Evolutionary conservation across 1,140 invertebrate genomes (phyloP).

Genomic region (Scaptomyza montana): DNA sequence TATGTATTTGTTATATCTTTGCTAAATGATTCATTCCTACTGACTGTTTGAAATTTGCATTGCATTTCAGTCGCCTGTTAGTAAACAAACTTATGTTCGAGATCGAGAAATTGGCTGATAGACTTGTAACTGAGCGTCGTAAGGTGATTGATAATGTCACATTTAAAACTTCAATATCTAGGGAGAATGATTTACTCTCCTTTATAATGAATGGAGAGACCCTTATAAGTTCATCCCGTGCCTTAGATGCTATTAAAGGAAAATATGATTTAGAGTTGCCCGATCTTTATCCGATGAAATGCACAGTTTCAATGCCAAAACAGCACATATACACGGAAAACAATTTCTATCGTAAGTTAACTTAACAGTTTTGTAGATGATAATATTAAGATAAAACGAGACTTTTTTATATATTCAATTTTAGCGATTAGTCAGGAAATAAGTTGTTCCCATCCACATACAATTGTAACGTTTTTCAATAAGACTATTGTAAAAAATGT

Average conservation of each 20-base stretch:
- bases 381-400: neutral
- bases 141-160: conserved; percentile 85
- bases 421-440: conserved; percentile 85
- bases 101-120: conserved; percentile 87
- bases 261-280: conserved; percentile 86
- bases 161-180: conserved; percentile 86
- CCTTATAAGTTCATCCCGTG: conserved; percentile 87
- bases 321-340: conserved; percentile 87
- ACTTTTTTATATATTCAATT: neutral
- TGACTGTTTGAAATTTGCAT: conserved; percentile 14
- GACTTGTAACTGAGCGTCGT: conserved; percentile 85
- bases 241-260: conserved; percentile 85
- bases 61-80: conserved; percentile 87
- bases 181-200: conserved; percentile 87
- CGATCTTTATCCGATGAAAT: conserved; percentile 88
- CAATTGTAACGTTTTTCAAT: conserved; percentile 89
- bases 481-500: conserved; percentile 87
- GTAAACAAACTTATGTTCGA: conserved; percentile 89
- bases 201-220: conserved; percentile 87
- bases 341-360: conserved; percentile 89
- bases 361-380: neutral
- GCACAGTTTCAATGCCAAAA: conserved; percentile 87
- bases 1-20: neutral
- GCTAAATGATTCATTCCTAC: neutral
- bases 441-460: conserved; percentile 87